Evolutionary conservation across 2,113 vertebrate genomes (phyloP), one percentile per base, ranked within the genome.

Genomic region (Globicephala melas): DNA sequence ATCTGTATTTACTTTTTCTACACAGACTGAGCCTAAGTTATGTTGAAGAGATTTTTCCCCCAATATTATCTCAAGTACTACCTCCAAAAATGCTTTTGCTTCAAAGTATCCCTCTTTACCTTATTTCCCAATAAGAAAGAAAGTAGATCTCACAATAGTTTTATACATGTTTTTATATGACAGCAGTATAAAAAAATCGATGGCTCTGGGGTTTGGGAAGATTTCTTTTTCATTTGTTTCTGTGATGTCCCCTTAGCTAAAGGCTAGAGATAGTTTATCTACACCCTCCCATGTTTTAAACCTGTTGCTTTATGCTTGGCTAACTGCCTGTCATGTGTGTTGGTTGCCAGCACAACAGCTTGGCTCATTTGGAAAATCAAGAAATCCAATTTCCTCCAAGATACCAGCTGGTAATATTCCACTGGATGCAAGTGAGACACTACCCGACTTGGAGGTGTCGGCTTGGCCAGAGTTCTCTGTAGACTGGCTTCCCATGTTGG

Each of bases 271-370:
- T 36, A 79, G 86, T 87, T 94, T 95, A 92, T 96, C 91, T 95
- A 50, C 68, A 63, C 28, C 23, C 84, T 89, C 92, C 47, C 94
- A 94, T 94, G 95, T 98, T 95, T 91, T 89, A 96, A 73, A 65
- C 92, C 96, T 93, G 97, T 95, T 94, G 92, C 94, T 98, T 98
- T 96, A 74, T 98, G 97, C 97, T 97, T 97, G 97, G 97, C 91
- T 97, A 97, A 97, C 97, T 97, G 96, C 93, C 95, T 97, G 97
- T 97, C 97, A 98, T 98, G 97, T 98, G 97, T 97, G 93, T 71
- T 97, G 71, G 89, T 95, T 96, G 90, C 95, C 55, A 73, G 60
- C 96, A 85, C 92, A 96, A 93, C 93, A 81, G 81, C 81, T 82
- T 92, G 73, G 87, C 91, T 97, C 95, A 85, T 91, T 95, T 96